Evolutionary conservation across 1,140 invertebrate genomes (phyloP).

Genomic region (Plodia interpunctella): DNA sequence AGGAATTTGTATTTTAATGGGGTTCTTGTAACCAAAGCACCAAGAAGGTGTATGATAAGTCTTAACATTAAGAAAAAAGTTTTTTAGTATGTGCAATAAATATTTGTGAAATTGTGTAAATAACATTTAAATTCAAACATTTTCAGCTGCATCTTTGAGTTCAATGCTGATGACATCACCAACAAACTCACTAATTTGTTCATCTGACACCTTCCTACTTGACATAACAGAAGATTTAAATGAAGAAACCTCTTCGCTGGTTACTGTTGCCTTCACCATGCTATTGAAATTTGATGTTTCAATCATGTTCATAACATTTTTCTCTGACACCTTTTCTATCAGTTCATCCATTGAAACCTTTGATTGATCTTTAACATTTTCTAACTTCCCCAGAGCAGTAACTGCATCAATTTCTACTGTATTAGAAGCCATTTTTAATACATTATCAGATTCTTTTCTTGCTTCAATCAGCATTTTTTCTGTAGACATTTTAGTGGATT

Average conservation of each 20-base stretch:
- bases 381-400: constrained; percentile 6
- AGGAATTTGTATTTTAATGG: background rate
- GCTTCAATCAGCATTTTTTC: background rate
- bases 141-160: constrained; percentile 30
- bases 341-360: background rate
- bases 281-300: constrained; percentile 16
- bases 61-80: constrained; percentile 2
- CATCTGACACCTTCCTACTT: constrained; percentile 20
- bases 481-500: background rate
- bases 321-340: constrained; percentile 11
- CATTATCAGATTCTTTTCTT: background rate
- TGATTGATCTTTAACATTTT: background rate
- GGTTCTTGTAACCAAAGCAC: background rate
- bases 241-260: constrained; percentile 18
- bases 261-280: constrained; percentile 15
- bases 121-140: constrained; percentile 20
- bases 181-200: constrained; percentile 25
- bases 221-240: constrained; percentile 24
- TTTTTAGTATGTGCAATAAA: constrained; percentile 23
- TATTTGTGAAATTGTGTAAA: constrained; percentile 11
- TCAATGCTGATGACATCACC: constrained; percentile 24
- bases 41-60: background rate
- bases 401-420: background rate
- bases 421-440: background rate
- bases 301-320: constrained; percentile 1